Evolutionary conservation across 2,113 vertebrate species (phyloP).

Genomic region (Hippocampus guttulatus): DNA sequence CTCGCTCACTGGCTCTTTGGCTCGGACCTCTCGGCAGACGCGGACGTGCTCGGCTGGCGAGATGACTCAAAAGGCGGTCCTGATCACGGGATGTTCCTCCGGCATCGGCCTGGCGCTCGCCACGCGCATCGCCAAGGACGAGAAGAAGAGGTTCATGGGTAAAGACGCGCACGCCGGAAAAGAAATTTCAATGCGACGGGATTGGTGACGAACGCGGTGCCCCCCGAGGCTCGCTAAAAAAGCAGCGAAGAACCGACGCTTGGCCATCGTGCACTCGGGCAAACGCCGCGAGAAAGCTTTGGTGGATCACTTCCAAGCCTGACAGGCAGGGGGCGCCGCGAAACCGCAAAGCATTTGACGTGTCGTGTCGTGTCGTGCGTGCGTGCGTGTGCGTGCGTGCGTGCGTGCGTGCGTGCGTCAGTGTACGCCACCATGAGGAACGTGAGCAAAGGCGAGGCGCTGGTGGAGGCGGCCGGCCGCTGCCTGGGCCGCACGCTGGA

Average conservation of each 20-base stretch:
- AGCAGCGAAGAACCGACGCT: too few relatives aligned
- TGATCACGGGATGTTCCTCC: constrained; percentile 84
- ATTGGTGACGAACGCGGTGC: too few relatives aligned
- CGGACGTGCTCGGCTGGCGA: constrained; percentile 1
- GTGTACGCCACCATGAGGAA: constrained; percentile 85
- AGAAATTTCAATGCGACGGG: too few relatives aligned
- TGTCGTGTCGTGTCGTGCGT: too few relatives aligned
- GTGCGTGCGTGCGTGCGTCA: constrained; percentile 47
- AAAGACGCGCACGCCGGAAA: constrained; percentile 33
- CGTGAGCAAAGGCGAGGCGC: constrained; percentile 64
- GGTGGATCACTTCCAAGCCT: too few relatives aligned
- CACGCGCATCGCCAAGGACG: constrained; percentile 76
- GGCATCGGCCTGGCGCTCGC: constrained; percentile 84
- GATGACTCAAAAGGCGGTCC: constrained; percentile 80
- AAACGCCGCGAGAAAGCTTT: too few relatives aligned
- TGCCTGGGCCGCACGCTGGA: constrained; percentile 77
- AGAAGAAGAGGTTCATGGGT: constrained; percentile 86
- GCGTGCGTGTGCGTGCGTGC: too few relatives aligned
- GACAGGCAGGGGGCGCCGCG: too few relatives aligned
- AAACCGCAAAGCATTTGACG: too few relatives aligned
- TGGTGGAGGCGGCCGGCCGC: constrained; percentile 72
- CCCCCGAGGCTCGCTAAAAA: too few relatives aligned
- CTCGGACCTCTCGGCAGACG: not conserved
- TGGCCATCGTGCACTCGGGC: too few relatives aligned
- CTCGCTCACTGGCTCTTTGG: not conserved